phyloP scores from a whole-genome alignment of 2,113 vertebrate species.

The Ciconia stormi region DNA sequence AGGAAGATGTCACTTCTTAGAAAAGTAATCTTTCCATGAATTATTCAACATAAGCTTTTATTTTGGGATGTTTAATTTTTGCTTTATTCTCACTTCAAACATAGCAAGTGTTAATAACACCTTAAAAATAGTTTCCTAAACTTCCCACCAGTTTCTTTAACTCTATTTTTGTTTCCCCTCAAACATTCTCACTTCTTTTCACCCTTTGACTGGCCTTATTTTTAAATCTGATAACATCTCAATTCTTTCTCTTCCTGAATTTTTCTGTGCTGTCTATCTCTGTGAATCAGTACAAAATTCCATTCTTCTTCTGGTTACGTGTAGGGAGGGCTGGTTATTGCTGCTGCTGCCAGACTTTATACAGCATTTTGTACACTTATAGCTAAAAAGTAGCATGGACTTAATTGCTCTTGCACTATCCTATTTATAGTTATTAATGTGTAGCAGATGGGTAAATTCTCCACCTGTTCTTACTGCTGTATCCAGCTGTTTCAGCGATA shows the following conservation, averaged over 20 bases:
- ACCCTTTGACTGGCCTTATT: background rate
- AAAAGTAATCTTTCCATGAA: background rate
- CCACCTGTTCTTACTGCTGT: slow-evolving; percentile 27
- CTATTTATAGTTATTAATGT: slow-evolving; percentile 7
- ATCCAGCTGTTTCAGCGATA: slow-evolving; percentile 44
- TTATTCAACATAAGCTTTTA: slow-evolving; percentile 15
- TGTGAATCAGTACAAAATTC: background rate
- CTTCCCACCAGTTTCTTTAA: background rate
- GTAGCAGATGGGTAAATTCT: slow-evolving; percentile 39
- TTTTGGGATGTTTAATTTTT: slow-evolving; percentile 17
- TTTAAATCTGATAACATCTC: background rate
- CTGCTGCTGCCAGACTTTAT: background rate
- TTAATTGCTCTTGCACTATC: background rate
- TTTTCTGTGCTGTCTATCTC: background rate
- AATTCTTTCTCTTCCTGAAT: background rate
- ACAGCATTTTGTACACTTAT: background rate
- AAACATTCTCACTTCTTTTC: background rate
- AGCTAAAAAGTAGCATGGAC: background rate
- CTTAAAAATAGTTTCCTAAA: slow-evolving; percentile 26
- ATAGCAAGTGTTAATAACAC: background rate
- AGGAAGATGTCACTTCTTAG: background rate
- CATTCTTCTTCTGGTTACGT: background rate
- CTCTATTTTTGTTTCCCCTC: background rate
- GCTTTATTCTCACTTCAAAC: background rate
- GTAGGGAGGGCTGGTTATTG: background rate